phyloP scores from a whole-genome alignment of 2,797 vertebrate species.

The Hypotaenidia philippensis region DNA sequence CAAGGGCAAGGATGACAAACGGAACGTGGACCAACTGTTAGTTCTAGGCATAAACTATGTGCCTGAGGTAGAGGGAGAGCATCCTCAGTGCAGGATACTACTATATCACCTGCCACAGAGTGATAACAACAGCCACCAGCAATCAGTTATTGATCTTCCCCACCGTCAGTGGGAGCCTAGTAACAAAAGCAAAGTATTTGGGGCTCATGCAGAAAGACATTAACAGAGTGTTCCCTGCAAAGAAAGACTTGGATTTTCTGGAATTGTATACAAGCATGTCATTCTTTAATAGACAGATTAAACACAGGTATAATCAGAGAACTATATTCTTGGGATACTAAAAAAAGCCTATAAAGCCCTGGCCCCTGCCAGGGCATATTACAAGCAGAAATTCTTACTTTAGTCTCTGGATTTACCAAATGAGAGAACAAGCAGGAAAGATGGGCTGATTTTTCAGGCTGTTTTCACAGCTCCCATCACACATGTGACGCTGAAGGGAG shows the following conservation, averaged over 20 bases:
- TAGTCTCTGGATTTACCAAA: neutral
- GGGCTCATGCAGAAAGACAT: neutral
- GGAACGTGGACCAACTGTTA: neutral
- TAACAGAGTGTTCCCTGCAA: neutral
- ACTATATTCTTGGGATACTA: neutral
- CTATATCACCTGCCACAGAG: constrained; percentile 31
- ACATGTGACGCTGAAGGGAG: neutral
- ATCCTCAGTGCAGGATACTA: neutral
- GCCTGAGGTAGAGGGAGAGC: neutral
- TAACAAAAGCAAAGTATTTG: neutral
- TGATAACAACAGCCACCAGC: neutral
- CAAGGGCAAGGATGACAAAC: constrained; percentile 50
- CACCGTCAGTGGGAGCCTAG: neutral
- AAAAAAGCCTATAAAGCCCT: neutral
- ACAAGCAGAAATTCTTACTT: neutral
- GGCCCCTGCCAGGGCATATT: neutral
- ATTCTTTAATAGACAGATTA: neutral
- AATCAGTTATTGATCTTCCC: neutral
- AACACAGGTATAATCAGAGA: neutral
- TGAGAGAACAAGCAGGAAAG: neutral
- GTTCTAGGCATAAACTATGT: constrained; percentile 26
- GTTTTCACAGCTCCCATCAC: neutral
- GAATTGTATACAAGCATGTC: neutral
- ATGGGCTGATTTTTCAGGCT: neutral
- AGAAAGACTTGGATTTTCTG: neutral